Percentiles rank a stretch among this genome's conserved stretches.
Evolutionary conservation across 2,888 invertebrate genomes (phyloP).

Genomic region (Cyclophora punctaria): DNA sequence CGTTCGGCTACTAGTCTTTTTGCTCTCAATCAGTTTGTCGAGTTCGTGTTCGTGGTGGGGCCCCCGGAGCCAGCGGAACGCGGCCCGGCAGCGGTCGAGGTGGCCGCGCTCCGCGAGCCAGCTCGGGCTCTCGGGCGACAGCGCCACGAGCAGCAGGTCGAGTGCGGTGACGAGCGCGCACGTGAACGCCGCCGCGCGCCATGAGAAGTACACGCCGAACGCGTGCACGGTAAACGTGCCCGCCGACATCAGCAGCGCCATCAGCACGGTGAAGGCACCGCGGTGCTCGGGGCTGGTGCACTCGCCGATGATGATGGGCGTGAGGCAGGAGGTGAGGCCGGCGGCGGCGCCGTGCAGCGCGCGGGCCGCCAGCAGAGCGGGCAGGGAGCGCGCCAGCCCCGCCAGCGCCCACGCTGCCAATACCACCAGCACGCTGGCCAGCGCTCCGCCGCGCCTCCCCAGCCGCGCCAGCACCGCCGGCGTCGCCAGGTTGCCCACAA

Average conservation of each 20-base stretch:
- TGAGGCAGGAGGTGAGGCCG: slow-evolving; percentile 61
- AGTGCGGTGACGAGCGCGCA: slow-evolving; percentile 53
- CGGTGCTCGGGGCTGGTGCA: slow-evolving; percentile 72
- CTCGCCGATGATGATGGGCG: slow-evolving; percentile 67
- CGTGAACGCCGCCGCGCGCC: slow-evolving; percentile 68
- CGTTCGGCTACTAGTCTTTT: slow-evolving; percentile 25
- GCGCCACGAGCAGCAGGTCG: slow-evolving; percentile 46
- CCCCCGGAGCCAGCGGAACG: slow-evolving; percentile 73
- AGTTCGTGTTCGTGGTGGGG: slow-evolving; percentile 42
- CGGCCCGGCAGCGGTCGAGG: slow-evolving; percentile 61
- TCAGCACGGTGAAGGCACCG: slow-evolving; percentile 71
- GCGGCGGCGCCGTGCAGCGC: slow-evolving; percentile 54
- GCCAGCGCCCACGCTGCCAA: slow-evolving; percentile 69
- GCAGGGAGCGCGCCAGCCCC: slow-evolving; percentile 35
- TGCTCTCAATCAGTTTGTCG: slow-evolving; percentile 23
- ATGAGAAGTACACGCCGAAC: slow-evolving; percentile 72
- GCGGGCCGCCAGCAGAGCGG: slow-evolving; percentile 35
- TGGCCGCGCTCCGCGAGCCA: slow-evolving; percentile 76
- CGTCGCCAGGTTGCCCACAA: slow-evolving; percentile 36
- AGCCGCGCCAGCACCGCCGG: slow-evolving; percentile 59
- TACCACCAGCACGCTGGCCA: slow-evolving; percentile 54
- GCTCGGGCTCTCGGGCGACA: slow-evolving; percentile 76
- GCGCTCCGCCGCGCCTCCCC: slow-evolving; percentile 66
- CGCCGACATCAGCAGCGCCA: slow-evolving; percentile 69
- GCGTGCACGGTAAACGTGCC: slow-evolving; percentile 76